Evolutionary conservation across 2,888 invertebrate genomes (phyloP).

Genomic region (Ophioninae sp.): DNA sequence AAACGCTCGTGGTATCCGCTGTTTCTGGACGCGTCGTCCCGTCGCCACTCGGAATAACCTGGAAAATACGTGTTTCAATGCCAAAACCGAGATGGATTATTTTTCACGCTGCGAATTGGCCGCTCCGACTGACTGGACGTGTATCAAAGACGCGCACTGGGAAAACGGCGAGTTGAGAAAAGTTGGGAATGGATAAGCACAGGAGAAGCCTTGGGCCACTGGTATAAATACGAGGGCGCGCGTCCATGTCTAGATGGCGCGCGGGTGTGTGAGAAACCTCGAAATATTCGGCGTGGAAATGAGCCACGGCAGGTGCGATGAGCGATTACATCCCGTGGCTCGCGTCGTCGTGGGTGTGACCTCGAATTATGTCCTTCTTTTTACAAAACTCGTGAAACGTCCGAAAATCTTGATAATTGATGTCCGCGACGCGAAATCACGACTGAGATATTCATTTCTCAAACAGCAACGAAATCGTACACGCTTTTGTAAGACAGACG

Average conservation of each 20-base stretch:
- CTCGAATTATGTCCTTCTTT: conserved; percentile 28
- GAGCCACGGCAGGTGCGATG: conserved; percentile 50
- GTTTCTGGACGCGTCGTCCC: neutral
- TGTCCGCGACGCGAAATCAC: too few species aligned
- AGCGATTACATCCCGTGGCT: conserved; percentile 9
- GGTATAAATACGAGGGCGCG: conserved; percentile 64
- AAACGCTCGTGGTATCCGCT: neutral
- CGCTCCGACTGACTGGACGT: conserved; percentile 47
- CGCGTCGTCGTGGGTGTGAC: conserved; percentile 27
- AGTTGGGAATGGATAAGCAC: conserved; percentile 57
- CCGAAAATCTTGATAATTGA: conserved; percentile 1
- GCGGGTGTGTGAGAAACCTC: conserved; percentile 33
- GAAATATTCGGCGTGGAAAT: conserved; percentile 43
- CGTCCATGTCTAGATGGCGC: neutral
- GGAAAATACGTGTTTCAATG: neutral
- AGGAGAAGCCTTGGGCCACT: neutral
- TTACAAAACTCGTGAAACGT: conserved; percentile 18
- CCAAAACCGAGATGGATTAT: neutral
- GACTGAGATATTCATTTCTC: too few species aligned
- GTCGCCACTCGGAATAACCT: neutral
- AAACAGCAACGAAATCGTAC: too few species aligned
- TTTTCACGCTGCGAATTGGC: neutral
- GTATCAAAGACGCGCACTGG: conserved; percentile 3
- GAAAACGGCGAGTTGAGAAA: conserved; percentile 1
- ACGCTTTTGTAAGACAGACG: too few species aligned